Conservation (phyloP, 2,888 invertebrate species). For the Deilephila porcellus region DNA sequence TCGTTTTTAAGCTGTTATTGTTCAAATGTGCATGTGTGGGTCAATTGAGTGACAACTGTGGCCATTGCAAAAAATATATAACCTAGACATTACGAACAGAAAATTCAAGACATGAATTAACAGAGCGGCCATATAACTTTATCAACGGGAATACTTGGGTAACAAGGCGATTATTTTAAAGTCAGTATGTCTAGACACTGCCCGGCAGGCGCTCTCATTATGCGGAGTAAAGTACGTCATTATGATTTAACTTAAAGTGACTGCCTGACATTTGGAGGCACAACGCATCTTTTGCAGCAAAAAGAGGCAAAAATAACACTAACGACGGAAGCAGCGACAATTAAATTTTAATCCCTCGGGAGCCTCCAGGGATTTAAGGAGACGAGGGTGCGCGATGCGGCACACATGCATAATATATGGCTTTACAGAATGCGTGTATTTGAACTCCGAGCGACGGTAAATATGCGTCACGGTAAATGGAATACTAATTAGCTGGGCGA, state of each 20-base stretch:
- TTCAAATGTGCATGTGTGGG: no score
- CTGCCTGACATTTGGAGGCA: conserved; percentile 34
- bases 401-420: conserved; percentile 16
- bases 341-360: conserved; percentile 37
- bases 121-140: not conserved
- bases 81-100: not conserved
- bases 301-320: conserved; percentile 28
- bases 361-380: conserved; percentile 18
- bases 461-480: not conserved
- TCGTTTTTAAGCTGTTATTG: no score
- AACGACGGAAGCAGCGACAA: conserved; percentile 33
- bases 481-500: not conserved
- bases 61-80: no score
- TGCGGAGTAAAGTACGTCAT: conserved; percentile 13
- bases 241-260: conserved; percentile 37
- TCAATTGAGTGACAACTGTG: no score
- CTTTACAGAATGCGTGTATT: not conserved
- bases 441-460: not conserved
- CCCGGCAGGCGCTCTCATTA: conserved; percentile 9
- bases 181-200: not conserved
- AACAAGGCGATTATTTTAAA: not conserved
- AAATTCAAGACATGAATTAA: not conserved
- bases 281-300: conserved; percentile 26
- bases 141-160: not conserved
- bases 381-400: conserved; percentile 21